Conservation (phyloP, 2,888 invertebrate genomes). For the Hedya salicella region DNA sequence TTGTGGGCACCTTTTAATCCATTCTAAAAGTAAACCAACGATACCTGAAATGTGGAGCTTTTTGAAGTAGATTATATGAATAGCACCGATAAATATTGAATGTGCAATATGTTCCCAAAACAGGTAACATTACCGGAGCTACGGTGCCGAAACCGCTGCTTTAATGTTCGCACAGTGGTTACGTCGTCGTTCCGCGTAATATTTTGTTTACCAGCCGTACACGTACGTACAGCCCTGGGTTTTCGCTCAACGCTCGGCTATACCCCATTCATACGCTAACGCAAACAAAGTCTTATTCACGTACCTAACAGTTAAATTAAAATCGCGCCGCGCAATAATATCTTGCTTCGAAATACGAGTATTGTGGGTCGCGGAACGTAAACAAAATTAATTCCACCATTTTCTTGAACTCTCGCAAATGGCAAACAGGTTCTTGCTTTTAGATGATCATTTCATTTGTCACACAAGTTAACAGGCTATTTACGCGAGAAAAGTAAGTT, state of each 20-base stretch:
- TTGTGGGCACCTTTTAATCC: too few species aligned
- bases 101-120: not conserved
- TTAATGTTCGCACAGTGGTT: constrained; percentile 8
- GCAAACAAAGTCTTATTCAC: constrained; percentile 27
- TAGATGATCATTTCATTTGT: constrained; percentile 43
- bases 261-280: constrained; percentile 21
- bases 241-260: constrained; percentile 16
- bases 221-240: constrained; percentile 8
- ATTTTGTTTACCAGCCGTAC: constrained; percentile 11
- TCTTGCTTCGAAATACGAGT: constrained; percentile 30
- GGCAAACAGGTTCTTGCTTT: constrained; percentile 40
- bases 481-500: constrained; percentile 35
- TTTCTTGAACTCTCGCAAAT: constrained; percentile 29
- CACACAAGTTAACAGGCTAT: constrained; percentile 42
- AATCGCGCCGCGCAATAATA: constrained; percentile 28
- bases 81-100: not conserved
- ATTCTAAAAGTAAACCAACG: too few species aligned
- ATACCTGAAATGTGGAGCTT: too few species aligned
- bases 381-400: constrained; percentile 33
- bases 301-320: constrained; percentile 27
- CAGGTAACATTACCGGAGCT: constrained; percentile 5
- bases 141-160: not conserved
- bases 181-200: not conserved
- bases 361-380: constrained; percentile 27
- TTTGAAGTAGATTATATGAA: too few species aligned